Evolutionary conservation across 1,140 invertebrate genomes (phyloP).

Genomic region (Drosophila kepulauana): DNA sequence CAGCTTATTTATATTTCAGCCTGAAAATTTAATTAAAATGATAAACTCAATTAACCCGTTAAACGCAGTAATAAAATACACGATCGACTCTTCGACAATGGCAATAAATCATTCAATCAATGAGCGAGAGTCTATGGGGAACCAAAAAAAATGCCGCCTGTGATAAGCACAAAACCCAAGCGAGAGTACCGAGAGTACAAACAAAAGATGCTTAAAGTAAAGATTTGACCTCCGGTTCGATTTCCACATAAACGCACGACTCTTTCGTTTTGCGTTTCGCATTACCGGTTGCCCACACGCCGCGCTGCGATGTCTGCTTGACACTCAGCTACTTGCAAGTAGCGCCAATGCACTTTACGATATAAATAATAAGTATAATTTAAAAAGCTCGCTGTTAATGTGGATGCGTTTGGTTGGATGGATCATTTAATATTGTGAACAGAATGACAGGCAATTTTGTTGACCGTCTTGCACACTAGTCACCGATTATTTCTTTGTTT

Average conservation of each 20-base stretch:
- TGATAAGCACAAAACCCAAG: conserved; percentile 20
- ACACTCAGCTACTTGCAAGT: conserved; percentile 20
- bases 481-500: conserved; percentile 29
- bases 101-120: conserved; percentile 52
- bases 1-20: conserved; percentile 17
- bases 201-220: conserved; percentile 28
- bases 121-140: conserved; percentile 27
- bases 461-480: conserved; percentile 40
- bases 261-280: conserved; percentile 20
- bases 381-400: conserved; percentile 41
- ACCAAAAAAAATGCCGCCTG: conserved; percentile 16
- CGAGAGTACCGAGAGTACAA: background rate
- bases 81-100: conserved; percentile 15
- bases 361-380: conserved; percentile 39
- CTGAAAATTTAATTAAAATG: conserved; percentile 44
- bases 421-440: conserved; percentile 17
- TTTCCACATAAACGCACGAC: conserved; percentile 3
- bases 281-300: conserved; percentile 35
- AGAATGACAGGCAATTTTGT: conserved; percentile 6
- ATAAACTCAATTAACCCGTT: conserved; percentile 50
- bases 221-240: conserved; percentile 3
- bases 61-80: conserved; percentile 35
- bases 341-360: conserved; percentile 42
- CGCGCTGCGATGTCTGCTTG: background rate
- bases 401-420: conserved; percentile 26